Evolutionary conservation across 2,888 invertebrate species (phyloP).

Genomic region (Gandaritis pyraliata): DNA sequence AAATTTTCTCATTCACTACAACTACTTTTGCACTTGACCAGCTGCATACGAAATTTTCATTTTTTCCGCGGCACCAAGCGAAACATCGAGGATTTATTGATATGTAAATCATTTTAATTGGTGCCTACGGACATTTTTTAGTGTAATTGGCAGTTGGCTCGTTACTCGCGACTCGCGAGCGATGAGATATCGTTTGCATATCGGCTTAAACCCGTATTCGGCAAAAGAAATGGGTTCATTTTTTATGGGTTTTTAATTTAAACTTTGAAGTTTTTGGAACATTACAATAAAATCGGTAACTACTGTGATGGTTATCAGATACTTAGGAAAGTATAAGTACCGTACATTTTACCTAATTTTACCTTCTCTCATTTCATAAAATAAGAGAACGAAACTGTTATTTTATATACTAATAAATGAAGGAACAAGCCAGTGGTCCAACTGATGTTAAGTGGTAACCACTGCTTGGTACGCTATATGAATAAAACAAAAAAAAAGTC

Average conservation of each 20-base stretch:
- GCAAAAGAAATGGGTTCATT: background rate
- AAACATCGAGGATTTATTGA: constrained; percentile 76
- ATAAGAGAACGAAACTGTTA: no score
- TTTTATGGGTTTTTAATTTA: constrained; percentile 9
- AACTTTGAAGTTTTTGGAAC: constrained; percentile 3
- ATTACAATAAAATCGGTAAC: no score
- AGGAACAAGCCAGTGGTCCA: no score
- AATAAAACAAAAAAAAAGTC: no score
- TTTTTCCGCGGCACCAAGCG: constrained; percentile 48
- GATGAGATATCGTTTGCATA: constrained; percentile 41
- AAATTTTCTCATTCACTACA: background rate
- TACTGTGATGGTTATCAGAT: no score
- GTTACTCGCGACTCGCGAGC: constrained; percentile 72
- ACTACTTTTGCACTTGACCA: constrained; percentile 1
- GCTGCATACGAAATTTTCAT: constrained; percentile 38
- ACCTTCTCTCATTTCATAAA: no score
- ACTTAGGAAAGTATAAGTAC: no score
- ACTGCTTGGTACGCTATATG: no score
- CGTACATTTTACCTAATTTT: no score
- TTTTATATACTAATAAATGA: no score
- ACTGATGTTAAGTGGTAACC: no score
- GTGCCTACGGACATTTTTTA: constrained; percentile 79
- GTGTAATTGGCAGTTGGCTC: constrained; percentile 78
- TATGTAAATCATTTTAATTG: constrained; percentile 84
- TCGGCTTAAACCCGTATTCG: constrained; percentile 21